phyloP scores from a whole-genome alignment of 23 tunicate species.

The Ciona savignyi region DNA sequence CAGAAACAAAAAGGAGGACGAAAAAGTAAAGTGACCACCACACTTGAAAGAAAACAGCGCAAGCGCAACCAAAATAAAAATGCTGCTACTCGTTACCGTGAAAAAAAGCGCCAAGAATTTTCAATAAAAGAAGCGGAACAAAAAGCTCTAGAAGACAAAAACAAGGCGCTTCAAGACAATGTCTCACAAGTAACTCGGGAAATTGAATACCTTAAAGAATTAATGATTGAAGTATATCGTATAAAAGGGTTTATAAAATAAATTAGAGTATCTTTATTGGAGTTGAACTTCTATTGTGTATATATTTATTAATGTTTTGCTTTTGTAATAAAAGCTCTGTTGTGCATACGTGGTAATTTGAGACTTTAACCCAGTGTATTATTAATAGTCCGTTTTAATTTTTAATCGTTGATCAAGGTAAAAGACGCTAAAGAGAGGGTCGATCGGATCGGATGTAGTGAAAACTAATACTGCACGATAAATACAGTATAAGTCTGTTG shows the following conservation, averaged over 20 bases:
- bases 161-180: constrained; percentile 59
- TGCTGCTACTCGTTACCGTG: constrained; percentile 86
- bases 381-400: no score
- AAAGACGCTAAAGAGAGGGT: no score
- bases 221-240: constrained; percentile 76
- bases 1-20: constrained; percentile 26
- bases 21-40: constrained; percentile 32
- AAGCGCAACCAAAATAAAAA: constrained; percentile 84
- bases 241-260: constrained; percentile 52
- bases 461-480: no score
- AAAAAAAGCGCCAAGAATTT: constrained; percentile 48
- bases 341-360: no score
- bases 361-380: no score
- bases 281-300: no score
- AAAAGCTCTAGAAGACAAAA: constrained; percentile 20
- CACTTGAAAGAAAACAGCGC: constrained; percentile 60
- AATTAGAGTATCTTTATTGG: no score
- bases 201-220: constrained; percentile 66
- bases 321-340: no score
- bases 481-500: no score
- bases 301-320: no score
- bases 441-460: no score
- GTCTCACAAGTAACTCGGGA: constrained; percentile 53
- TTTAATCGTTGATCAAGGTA: no score
- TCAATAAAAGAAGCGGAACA: constrained; percentile 16